Evolutionary conservation across 2,888 invertebrate species (phyloP), one percentile per base, ranked within the genome.

Genomic region (Phyto melanocephala): DNA sequence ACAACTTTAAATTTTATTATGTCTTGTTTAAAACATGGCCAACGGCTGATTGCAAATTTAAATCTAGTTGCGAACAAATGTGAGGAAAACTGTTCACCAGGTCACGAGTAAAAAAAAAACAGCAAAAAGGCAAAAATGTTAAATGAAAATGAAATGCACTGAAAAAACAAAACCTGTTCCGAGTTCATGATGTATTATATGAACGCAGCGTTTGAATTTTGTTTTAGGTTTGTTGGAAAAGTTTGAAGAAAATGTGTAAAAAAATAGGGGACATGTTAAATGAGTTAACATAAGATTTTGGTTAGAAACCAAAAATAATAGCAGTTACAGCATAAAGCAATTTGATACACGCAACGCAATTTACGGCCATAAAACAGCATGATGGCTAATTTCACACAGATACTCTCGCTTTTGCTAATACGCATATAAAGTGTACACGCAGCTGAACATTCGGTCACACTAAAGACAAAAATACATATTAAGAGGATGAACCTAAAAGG

Each of bases 231-330:
- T 45, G 54, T 56, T 35, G 47, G 22, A 76, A 71, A 80, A 54
- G 35, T 37, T 45, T 11, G n/a, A 54, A 7, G 15, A 40, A 62
- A 67, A 47, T 0, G 7, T 15, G n/a, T 13, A 37, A 76, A 70
- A 62, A 47, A 37, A 70, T 22, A 37, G 47, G 63, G 22, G 60
- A 70, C 47, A 63, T 71, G 78, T 54, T 58, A 82, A 82, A 82
- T 79, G 71, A 47, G 79, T 79, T 82, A 71, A 75, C 79, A 82
- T 75, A 62, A 71, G 22, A 45, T 75, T 79, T 82, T 79, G 75
- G 79, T 62, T 56, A 40, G 28, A 45, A 67, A 71, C 82, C 82
- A 76, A 76, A 79, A 76, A 67, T n/a, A n/a, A n/a, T 40, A 79
- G 71, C 60, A 60, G 47, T 20, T 56, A 71, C 60, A 62, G 75